phyloP scores from a whole-genome alignment of 1,140 invertebrate genomes.

The Anadara kagoshimensis region DNA sequence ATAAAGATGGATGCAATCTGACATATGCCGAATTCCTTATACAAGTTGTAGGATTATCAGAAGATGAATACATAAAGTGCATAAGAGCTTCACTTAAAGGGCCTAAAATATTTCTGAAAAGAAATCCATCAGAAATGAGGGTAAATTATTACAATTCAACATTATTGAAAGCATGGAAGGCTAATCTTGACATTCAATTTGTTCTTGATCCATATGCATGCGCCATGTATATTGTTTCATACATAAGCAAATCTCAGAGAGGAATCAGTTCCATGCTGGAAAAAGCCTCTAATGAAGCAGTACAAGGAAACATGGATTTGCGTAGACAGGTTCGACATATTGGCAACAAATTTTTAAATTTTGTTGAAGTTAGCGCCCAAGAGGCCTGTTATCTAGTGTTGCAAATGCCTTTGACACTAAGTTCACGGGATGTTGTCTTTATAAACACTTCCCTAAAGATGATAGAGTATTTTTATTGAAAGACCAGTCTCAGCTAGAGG shows the following conservation, averaged over 20 bases:
- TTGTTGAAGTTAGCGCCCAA: slow-evolving; percentile 31
- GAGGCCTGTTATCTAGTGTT: slow-evolving; percentile 27
- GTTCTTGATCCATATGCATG: slow-evolving; percentile 44
- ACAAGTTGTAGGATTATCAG: slow-evolving; percentile 10
- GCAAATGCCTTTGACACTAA: slow-evolving; percentile 30
- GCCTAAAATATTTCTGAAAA: slow-evolving; percentile 38
- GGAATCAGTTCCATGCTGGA: slow-evolving; percentile 47
- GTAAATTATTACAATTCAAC: slow-evolving; percentile 24
- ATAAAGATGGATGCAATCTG: slow-evolving; percentile 28
- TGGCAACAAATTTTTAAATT: slow-evolving; percentile 15
- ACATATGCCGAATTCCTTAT: slow-evolving; percentile 18
- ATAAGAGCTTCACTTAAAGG: slow-evolving; percentile 26
- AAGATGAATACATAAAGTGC: slow-evolving; percentile 37
- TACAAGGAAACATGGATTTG: slow-evolving; percentile 33
- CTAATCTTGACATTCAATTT: slow-evolving; percentile 41
- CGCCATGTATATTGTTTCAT: slow-evolving; percentile 42
- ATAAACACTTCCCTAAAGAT: slow-evolving; percentile 37
- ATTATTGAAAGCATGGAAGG: slow-evolving; percentile 25
- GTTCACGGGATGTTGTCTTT: slow-evolving; percentile 28
- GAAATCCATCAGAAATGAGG: slow-evolving; percentile 15
- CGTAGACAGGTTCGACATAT: slow-evolving; percentile 31
- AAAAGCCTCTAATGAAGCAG: slow-evolving; percentile 38
- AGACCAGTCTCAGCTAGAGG: slow-evolving; percentile 8
- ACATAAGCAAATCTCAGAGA: slow-evolving; percentile 49
- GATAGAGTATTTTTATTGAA: slow-evolving; percentile 43